These are phyloP conservation scores for Dicrostonyx torquatus DNA, from an alignment of 2,797 vertebrate species.

Conservation along the genomic window DNA sequence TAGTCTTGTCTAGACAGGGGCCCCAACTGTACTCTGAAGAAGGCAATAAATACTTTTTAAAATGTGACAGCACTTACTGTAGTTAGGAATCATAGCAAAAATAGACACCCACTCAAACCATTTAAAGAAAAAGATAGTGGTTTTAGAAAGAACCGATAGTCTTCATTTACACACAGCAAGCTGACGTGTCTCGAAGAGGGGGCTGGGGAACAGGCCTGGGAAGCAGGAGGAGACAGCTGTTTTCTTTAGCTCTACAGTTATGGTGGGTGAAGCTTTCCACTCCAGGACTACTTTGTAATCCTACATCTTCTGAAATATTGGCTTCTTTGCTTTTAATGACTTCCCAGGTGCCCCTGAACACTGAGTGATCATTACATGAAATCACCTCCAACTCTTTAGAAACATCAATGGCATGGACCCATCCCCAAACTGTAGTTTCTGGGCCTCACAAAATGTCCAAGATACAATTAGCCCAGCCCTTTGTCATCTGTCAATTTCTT, in stretches of 20 bases:
- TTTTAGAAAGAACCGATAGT: background rate
- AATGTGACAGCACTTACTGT: background rate
- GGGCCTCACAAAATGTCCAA: background rate
- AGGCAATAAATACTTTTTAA: background rate
- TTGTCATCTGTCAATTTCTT: background rate
- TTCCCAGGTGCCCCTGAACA: background rate
- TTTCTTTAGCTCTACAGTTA: fast-evolving
- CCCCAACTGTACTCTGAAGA: background rate
- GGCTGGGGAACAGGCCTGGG: background rate
- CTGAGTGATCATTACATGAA: background rate
- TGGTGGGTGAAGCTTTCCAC: background rate
- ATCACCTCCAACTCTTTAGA: background rate
- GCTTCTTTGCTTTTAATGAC: background rate
- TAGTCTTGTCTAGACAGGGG: background rate
- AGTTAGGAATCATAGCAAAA: slow-evolving; percentile 13
- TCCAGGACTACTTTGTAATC: background rate
- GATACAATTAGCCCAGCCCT: background rate
- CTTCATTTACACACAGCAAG: background rate
- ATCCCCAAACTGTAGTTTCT: background rate
- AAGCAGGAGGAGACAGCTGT: background rate
- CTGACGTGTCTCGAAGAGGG: background rate
- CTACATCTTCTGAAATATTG: background rate
- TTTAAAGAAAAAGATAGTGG: background rate
- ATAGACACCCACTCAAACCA: background rate
- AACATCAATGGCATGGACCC: background rate